Conservation (phyloP, 2,797 vertebrate genomes). For the Hoplostethus atlanticus region DNA sequence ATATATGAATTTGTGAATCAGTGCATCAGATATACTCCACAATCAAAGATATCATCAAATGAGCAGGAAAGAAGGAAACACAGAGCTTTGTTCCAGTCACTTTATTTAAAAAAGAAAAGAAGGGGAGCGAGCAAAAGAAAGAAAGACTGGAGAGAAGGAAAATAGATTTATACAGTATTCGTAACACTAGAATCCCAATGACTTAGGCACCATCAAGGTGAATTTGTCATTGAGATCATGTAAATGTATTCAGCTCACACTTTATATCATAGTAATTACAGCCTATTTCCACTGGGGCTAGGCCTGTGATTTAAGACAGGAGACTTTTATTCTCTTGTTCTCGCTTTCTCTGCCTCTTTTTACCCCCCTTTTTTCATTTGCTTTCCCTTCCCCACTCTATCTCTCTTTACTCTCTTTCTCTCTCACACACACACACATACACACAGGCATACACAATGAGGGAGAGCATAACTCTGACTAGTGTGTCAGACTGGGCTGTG, state of each 20-base stretch:
- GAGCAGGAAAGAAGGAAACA: background rate
- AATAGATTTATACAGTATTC: conserved; percentile 37
- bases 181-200: conserved; percentile 42
- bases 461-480: conserved; percentile 77
- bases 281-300: conserved; percentile 59
- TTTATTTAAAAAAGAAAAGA: background rate
- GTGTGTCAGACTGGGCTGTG: conserved; percentile 63
- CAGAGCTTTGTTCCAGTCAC: background rate
- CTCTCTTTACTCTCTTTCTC: conserved; percentile 38
- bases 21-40: background rate
- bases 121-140: conserved; percentile 2
- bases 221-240: conserved; percentile 75
- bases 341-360: conserved; percentile 47
- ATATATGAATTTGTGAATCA: background rate
- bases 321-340: conserved; percentile 69
- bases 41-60: background rate
- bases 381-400: conserved; percentile 48
- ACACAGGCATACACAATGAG: conserved; percentile 31
- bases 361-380: conserved; percentile 49
- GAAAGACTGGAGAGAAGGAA: conserved; percentile 27
- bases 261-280: conserved; percentile 76
- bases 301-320: conserved; percentile 72
- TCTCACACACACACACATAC: conserved; percentile 34
- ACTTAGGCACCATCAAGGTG: conserved; percentile 66
- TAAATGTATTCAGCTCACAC: conserved; percentile 74